Evolutionary conservation across 30 jellyfish, hydroid and myxozoan species (phyloP), one percentile per base, ranked within the genome.

Genomic region (Cassiopea andromeda): DNA sequence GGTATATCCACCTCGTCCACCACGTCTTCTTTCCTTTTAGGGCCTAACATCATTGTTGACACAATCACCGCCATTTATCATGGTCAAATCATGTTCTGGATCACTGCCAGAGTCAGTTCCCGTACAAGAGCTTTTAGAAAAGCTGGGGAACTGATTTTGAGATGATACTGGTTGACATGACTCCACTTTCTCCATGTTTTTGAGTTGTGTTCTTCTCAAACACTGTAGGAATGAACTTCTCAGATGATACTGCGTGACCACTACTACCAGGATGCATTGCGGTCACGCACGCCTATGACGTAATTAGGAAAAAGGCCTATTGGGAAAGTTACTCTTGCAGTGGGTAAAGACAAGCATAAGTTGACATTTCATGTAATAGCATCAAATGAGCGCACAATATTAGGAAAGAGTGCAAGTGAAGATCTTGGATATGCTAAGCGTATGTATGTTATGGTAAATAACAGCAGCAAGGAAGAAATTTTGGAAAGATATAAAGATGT

Each of bases 1-100:
- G 44, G 84, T 75, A 75, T 44, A 47, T 75, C 84, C 84, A 44
- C 84, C 84, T 46, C 18, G 4, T 44, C 50, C 82, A 38, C 82
- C 50, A 38, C 82, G 50, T 73, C 58, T 73, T 18, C 59, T 19
- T 66, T 16, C 75, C 45, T 66, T 16, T 66, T 66, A 19, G 43
- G 43, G 43, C 45, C 19, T 19, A 19, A 14, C 15, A 66, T 66
- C 64, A 54, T 54, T 54, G 64, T 54, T 54, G 64, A 54, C 64
- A 54, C 64, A 54, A 54, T 54, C 64, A 54, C 12, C 10, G 64
- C 64, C 0, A 54, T 54, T 54, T 54, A 3, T 54, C 64, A 10
- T 54, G 64, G 64, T 54, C 64, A 54, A 54, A 54, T 54, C 64
- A 54, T 54, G 64, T 54, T 54, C 64, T 54, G 64, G 64, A 54